Evolutionary conservation across 2,797 vertebrate species (phyloP).

Genomic region (Sparidentex hasta): DNA sequence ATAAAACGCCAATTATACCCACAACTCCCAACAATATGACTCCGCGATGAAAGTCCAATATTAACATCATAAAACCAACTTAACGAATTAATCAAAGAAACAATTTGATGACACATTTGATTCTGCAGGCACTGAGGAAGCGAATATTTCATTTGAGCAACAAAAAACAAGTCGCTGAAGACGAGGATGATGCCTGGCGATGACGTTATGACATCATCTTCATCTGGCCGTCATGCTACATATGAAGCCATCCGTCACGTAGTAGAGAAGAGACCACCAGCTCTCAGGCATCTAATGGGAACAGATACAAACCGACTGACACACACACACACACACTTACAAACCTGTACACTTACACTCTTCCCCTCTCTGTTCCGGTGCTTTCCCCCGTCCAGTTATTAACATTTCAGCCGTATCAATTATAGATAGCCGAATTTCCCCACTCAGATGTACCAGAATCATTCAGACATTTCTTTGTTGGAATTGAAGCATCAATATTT

Average conservation of each 20-base stretch:
- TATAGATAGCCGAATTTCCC: slow-evolving; percentile 77
- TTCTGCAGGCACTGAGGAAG: neutral
- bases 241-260: slow-evolving; percentile 15
- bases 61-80: neutral
- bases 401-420: slow-evolving; percentile 82
- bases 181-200: neutral
- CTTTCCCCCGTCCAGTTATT: slow-evolving; percentile 71
- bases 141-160: neutral
- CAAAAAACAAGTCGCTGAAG: too few species aligned
- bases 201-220: too few species aligned
- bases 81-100: neutral
- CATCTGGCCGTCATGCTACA: neutral
- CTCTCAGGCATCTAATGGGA: slow-evolving; percentile 16
- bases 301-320: slow-evolving; percentile 15
- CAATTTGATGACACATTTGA: neutral
- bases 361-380: slow-evolving; percentile 16
- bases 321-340: slow-evolving; percentile 10
- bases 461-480: slow-evolving; percentile 81
- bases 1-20: neutral
- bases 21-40: neutral
- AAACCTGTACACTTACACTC: slow-evolving; percentile 6
- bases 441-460: slow-evolving; percentile 71
- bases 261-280: slow-evolving; percentile 5
- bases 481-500: slow-evolving; percentile 86
- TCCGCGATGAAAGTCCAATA: neutral